Evolutionary conservation across 2,888 invertebrate genomes (phyloP).

Genomic region (Nephrocerus scutellatus): DNA sequence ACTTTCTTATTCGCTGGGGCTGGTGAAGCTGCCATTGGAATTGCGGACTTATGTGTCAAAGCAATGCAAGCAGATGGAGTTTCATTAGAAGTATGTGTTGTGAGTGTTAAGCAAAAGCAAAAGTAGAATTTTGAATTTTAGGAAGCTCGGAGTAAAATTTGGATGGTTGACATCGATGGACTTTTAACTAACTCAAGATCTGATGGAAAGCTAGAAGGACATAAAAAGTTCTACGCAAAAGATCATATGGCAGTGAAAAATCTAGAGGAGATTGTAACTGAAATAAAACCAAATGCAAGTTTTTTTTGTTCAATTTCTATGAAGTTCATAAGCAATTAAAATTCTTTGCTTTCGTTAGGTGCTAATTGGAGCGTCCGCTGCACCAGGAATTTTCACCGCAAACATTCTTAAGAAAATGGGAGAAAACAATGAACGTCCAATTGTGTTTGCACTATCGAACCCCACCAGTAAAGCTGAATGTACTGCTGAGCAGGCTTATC

Average conservation of each 20-base stretch:
- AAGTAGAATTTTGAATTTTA: conserved; percentile 10
- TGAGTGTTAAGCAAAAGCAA: conserved; percentile 1
- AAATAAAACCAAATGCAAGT: conserved; percentile 82
- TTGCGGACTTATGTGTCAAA: conserved; percentile 80
- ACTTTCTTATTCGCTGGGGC: conserved; percentile 87
- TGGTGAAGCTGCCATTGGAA: conserved; percentile 88
- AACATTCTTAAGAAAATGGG: conserved; percentile 83
- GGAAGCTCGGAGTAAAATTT: conserved; percentile 83
- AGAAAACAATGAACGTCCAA: conserved; percentile 74
- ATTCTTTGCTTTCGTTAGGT: conserved; percentile 29
- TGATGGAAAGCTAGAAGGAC: conserved; percentile 59
- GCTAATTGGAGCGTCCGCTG: conserved; percentile 79
- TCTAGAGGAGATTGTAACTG: conserved; percentile 70
- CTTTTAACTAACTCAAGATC: conserved; percentile 65
- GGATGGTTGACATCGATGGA: conserved; percentile 93
- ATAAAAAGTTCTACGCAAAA: conserved; percentile 68
- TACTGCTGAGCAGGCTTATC: conserved; percentile 91
- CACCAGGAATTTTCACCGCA: conserved; percentile 83
- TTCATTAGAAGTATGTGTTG: conserved; percentile 39
- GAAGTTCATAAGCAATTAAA: neutral
- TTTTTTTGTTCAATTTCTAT: neutral
- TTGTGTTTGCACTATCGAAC: conserved; percentile 96
- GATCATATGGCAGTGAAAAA: conserved; percentile 70
- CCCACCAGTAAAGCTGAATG: conserved; percentile 98
- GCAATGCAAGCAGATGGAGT: conserved; percentile 75